Evolutionary conservation across 2,888 invertebrate species (phyloP), one percentile per base, ranked within the genome.

Genomic region (Drosophila borborema): DNA sequence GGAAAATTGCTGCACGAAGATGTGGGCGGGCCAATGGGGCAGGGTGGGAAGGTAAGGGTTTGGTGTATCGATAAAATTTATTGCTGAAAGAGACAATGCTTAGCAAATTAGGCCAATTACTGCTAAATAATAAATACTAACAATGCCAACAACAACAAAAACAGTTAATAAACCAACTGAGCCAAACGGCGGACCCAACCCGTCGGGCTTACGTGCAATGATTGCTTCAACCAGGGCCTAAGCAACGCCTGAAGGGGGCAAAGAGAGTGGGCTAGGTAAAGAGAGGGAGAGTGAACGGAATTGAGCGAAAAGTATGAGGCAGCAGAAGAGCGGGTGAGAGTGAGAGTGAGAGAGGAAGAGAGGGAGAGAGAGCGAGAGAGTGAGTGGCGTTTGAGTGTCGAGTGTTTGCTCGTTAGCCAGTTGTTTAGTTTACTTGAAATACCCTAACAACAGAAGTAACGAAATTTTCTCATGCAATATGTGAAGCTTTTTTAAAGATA

Each of bases 81-180:
- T 66, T 48, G 53, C 51, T 45, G 28, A 54, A 60, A 64, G 78
- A 75, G 80, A 85, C 86, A 82, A 76, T 72, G 70, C 65, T 70
- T 62, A 58, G 68, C 74, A 76, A 87, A 87, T 86, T 87, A 85
- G 77, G 66, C 78, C 90, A 89, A 86, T 86, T 86, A 87, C 74
- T 66, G 59, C 54, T 85, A 73, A 89, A 89, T 85, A 87, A 86
- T 87, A 74, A 81, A 87, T 74, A 55, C 54, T 60, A 66, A 72
- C 41, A 62, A 65, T 41, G 0, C 18, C 54, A 62, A 59, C 54
- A 66, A 80, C 41, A 64, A 68, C 41, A 56, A 34, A 43, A 58
- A 41, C 23, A 36, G 61, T 59, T 66, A 62, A 53, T 69, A 60
- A 85, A 61, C 80, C 53, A 64, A 61, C 72, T 77, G 51, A 53